A percentile compares a stretch with the other conserved stretches of the same genome.
phyloP scores from a whole-genome alignment of 2,888 invertebrate genomes.

The Rapana venosa region DNA sequence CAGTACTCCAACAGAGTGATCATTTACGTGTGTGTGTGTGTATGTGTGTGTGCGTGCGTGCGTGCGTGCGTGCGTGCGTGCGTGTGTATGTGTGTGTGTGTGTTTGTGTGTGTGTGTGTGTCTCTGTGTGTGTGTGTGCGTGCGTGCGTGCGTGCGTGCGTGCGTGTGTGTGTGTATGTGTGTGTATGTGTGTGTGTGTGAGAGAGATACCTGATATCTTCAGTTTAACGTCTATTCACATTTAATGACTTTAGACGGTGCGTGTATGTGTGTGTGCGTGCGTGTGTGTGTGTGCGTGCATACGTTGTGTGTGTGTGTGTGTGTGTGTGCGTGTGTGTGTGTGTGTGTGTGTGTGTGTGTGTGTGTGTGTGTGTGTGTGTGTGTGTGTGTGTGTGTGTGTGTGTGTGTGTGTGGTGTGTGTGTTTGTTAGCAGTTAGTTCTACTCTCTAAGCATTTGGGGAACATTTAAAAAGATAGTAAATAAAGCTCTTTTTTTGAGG shows the following conservation, averaged over 20 bases:
- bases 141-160: neutral
- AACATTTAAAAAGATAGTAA: too few species aligned
- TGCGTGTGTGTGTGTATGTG: slow-evolving; percentile 7
- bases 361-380: neutral
- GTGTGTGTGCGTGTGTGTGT: slow-evolving; percentile 4
- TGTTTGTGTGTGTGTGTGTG: slow-evolving; percentile 11
- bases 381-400: neutral
- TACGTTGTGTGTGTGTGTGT: slow-evolving; percentile 4
- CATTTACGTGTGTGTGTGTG: neutral
- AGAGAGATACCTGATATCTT: too few species aligned
- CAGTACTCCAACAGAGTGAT: too few species aligned
- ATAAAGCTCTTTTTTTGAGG: too few species aligned
- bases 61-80: neutral
- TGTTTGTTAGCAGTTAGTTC: neutral
- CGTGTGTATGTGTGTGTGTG: slow-evolving; percentile 21
- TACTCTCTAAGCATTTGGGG: too few species aligned
- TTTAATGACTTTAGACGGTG: too few species aligned
- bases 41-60: neutral
- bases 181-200: slow-evolving; percentile 3
- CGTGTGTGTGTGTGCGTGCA: neutral
- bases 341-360: neutral
- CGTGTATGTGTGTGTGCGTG: neutral
- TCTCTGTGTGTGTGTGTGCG: neutral
- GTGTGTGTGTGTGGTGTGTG: too few species aligned
- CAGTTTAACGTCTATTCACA: too few species aligned